Evolutionary conservation across 1,140 invertebrate genomes (phyloP).

Genomic region (Drosophila micromelanica): DNA sequence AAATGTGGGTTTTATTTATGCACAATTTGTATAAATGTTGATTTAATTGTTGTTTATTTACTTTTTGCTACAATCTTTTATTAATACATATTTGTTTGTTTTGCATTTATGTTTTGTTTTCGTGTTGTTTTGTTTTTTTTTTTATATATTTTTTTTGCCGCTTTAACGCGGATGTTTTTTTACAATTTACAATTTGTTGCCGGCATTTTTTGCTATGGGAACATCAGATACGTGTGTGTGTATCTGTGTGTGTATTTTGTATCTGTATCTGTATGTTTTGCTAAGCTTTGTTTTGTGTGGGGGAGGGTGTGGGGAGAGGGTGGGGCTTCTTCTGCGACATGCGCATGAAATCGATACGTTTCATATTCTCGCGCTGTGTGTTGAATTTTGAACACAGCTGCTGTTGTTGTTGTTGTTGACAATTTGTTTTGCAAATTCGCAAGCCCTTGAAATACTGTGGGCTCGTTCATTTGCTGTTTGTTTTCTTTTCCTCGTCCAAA

Average conservation of each 20-base stretch:
- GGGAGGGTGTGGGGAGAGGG: background rate
- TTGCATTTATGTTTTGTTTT: slow-evolving; percentile 7
- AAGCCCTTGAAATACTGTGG: slow-evolving; percentile 44
- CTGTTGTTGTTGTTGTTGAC: slow-evolving; percentile 41
- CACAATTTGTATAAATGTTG: slow-evolving; percentile 67
- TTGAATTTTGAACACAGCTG: slow-evolving; percentile 32
- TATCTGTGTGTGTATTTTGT: slow-evolving; percentile 28
- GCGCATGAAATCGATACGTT: slow-evolving; percentile 74
- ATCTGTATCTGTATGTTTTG: slow-evolving; percentile 3
- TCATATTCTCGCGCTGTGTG: slow-evolving; percentile 30
- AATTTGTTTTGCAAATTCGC: slow-evolving; percentile 48
- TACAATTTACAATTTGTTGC: slow-evolving; percentile 53
- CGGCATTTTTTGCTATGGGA: slow-evolving; percentile 42
- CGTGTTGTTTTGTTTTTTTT: slow-evolving; percentile 38
- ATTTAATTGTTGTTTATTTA: slow-evolving; percentile 60
- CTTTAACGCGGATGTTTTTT: slow-evolving; percentile 50
- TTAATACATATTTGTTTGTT: slow-evolving; percentile 52
- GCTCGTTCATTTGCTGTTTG: slow-evolving; percentile 10
- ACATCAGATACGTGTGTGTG: slow-evolving; percentile 18
- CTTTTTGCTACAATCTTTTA: slow-evolving; percentile 20
- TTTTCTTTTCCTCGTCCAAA: slow-evolving; percentile 3
- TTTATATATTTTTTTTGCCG: slow-evolving; percentile 31
- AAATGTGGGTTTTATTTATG: slow-evolving; percentile 20
- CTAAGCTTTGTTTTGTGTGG: slow-evolving; percentile 13
- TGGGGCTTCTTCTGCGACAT: slow-evolving; percentile 53